Conservation (phyloP, 23 tunicate species). For the Styela clava region DNA sequence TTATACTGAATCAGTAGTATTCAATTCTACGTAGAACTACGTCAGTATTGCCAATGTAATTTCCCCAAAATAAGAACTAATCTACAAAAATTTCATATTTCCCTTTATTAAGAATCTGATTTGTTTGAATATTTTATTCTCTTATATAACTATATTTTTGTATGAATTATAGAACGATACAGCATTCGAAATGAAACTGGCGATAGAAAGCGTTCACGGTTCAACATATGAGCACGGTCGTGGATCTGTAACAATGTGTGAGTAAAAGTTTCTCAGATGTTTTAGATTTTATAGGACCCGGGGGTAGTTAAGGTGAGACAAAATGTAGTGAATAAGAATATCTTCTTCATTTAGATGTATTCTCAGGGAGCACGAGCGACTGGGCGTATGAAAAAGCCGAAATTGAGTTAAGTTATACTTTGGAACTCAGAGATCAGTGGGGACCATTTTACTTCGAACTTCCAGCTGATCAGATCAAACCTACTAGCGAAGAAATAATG, state of each 20-base stretch:
- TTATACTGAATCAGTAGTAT: too few species aligned
- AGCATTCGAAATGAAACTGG: conserved; percentile 54
- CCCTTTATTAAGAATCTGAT: too few species aligned
- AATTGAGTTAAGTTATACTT: conserved; percentile 4
- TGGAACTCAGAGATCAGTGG: background rate
- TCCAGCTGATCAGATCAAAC: conserved; percentile 9
- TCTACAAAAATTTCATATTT: too few species aligned
- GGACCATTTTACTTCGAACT: conserved; percentile 8
- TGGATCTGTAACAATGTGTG: conserved; percentile 32
- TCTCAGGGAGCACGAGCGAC: conserved; percentile 21
- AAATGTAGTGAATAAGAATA: too few species aligned
- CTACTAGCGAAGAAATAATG: conserved; percentile 14
- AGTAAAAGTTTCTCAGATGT: too few species aligned
- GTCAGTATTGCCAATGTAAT: too few species aligned
- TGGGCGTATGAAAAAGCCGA: conserved; percentile 24
- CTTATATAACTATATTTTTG: too few species aligned
- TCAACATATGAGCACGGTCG: conserved; percentile 14
- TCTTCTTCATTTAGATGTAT: conserved; percentile 18
- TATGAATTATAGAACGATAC: conserved; percentile 47
- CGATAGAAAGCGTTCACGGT: conserved; percentile 40
- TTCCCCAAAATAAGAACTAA: too few species aligned
- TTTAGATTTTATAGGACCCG: too few species aligned
- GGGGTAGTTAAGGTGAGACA: too few species aligned
- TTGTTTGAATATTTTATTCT: too few species aligned
- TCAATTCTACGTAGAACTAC: too few species aligned